phyloP scores from a whole-genome alignment of 1,140 invertebrate species.

The Meloidogyne chitwoodi region DNA sequence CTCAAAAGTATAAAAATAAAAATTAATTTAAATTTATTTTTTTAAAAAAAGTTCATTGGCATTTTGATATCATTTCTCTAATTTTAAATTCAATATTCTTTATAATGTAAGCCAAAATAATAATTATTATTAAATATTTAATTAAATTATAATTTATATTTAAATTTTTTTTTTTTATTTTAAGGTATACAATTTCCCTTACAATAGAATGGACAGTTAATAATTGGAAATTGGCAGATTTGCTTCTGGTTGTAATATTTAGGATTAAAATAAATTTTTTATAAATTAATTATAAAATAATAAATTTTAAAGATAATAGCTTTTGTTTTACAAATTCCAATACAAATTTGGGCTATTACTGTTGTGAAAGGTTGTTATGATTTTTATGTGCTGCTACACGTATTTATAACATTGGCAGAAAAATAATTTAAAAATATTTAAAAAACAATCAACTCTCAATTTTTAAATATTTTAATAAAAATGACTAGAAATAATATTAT shows the following conservation, averaged over 20 bases:
- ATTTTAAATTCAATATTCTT: slow-evolving; percentile 1
- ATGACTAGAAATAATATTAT: background rate
- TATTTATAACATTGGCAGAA: background rate
- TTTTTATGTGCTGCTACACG: background rate
- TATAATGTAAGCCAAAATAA: background rate
- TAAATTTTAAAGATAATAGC: background rate
- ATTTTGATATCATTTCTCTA: slow-evolving; percentile 6
- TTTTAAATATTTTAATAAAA: background rate
- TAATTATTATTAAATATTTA: background rate
- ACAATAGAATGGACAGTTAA: background rate
- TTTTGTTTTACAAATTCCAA: slow-evolving; percentile 11
- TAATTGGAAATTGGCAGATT: background rate
- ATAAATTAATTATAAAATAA: background rate
- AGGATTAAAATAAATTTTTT: background rate
- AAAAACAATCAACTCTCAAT: background rate
- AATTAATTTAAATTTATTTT: background rate
- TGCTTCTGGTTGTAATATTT: slow-evolving; percentile 3
- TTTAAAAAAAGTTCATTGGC: background rate
- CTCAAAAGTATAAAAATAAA: background rate
- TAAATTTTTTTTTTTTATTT: background rate
- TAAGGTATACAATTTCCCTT: background rate
- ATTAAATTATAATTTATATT: background rate
- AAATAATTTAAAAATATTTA: background rate
- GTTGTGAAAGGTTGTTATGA: slow-evolving; percentile 5
- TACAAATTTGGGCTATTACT: slow-evolving; percentile 16